Evolutionary conservation across 2,113 vertebrate genomes (phyloP).

Genomic region (Murina feae): DNA sequence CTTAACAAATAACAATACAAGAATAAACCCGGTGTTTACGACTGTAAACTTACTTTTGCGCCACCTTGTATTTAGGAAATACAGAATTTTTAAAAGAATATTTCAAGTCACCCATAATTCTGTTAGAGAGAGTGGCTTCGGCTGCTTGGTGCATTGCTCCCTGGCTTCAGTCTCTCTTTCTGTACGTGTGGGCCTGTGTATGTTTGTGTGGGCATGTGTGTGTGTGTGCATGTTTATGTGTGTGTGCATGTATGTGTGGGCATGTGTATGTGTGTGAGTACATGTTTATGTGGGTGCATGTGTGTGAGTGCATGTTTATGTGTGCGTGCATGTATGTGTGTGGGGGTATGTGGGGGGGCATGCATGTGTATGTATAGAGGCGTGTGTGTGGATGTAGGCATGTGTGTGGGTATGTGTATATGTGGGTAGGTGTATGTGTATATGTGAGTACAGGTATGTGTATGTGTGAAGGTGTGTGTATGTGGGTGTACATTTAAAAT

Average conservation of each 20-base stretch:
- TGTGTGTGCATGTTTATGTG: not conserved
- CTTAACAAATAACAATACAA: not conserved
- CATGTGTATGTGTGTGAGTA: no score
- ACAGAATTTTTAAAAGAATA: not conserved
- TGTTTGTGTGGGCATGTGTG: not conserved
- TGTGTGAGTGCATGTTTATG: no score
- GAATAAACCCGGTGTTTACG: not conserved
- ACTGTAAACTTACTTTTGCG: not conserved
- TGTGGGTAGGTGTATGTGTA: no score
- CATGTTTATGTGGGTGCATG: no score
- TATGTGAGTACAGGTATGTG: no score
- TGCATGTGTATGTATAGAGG: no score
- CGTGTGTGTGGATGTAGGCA: no score
- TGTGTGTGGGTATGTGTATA: no score
- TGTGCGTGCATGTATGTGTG: not conserved
- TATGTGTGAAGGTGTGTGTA: not conserved
- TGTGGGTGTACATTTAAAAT: not conserved
- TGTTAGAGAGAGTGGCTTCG: not conserved
- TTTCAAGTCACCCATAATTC: not conserved
- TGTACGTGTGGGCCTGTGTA: not conserved
- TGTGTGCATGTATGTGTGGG: no score
- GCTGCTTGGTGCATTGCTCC: not conserved
- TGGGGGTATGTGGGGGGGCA: no score
- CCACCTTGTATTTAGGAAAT: not conserved
- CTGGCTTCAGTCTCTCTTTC: not conserved